Base-by-base conservation (phyloP, 37 sponge, comb jelly and placozoan genomes). In the Halisarca cf. caerulea region DNA sequence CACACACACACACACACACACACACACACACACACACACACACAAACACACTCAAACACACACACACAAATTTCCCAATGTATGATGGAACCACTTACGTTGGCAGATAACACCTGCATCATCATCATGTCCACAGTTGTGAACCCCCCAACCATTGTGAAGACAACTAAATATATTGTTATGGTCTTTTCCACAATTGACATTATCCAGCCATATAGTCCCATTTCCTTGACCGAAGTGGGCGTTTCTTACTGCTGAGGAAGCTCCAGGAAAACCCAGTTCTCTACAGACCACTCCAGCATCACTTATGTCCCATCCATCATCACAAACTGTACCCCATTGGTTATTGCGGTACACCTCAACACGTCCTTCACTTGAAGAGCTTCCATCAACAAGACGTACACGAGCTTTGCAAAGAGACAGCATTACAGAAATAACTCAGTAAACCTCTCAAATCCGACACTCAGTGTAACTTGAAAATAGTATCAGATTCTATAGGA, bases 291-390 rank as follows among this genome's bases (percentile, higher is more conserved):
- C 73, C 35, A 83, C 84, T 27, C 39, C 32, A 23, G 74, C 54
- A 68, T 83, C 71, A n/a, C 2, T 23, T 2, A 53, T 83, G 58
- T 71, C 71, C 84, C 84, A 83, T 5, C 66, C 62, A 25, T 83
- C 84, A 70, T 83, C 84, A 69, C 84, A 83, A 35, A 83, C 84
- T 39, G 72, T 83, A 23, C 84, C 84, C 84, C 84, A 83, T 43
- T 43, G 36, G 0, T 15, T 57, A 36, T 83, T 37, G 34, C 53
- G 25, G 35, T 53, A 71, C 17, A 83, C 74, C 74, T 83, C 77
- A 35, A 74, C 77, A 44, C 77, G 77, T 44, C 77, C 77, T 18
- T 43, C 45, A 37, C 44, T 74, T n/a, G 39, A 5, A 41, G 20
- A 20, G 33, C 17, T 30, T 2, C 77, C 44, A 40, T 25, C 77